Evolutionary conservation across 2,797 vertebrate species (phyloP), one percentile per base, ranked within the genome.

Genomic region (Rhabdomys pumilio): DNA sequence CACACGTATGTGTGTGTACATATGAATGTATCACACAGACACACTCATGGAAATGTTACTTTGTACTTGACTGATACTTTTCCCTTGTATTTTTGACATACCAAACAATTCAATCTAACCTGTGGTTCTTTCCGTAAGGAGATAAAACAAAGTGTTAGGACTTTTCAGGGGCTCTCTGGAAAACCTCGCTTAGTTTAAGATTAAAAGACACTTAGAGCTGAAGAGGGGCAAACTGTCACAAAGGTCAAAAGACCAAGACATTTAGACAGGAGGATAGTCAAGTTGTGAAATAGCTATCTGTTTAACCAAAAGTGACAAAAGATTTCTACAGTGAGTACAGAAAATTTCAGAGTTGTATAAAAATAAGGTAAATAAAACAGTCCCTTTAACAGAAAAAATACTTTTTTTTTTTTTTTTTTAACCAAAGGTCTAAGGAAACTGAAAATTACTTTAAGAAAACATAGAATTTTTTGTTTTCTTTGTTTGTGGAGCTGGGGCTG

Each of bases 391-490:
- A 44, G 38, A 59, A 31, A 93, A 69, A 69, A 29, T 44, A 6
- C 34, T 57, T 4, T 12, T 85, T 85, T 44, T 41, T 80, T 88
- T 53, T 73, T 67, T 67, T 50, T 50, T 50, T 50, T 67, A 73
- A 41, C 67, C 14, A 75, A 88, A 41, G 53, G 24, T 41, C 50
- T 57, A 69, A 67, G 24, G 44, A 86, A 47, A 7, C 29, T 61
- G 55, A 38, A 14, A n/a, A 65, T 44, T 65, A 88, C 55, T 94
- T 89, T 79, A 53, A 90, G 44, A 85, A 85, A 61, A 72, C 53
- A 77, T 29, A 41, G 34, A 82, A 72, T 50, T n/a, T 79, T 44
- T 77, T 77, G 24, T n/a, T 94, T 83, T 29, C 29, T 76, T 73
- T 88, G n/a, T 75, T 88, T 57, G 38, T 3, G 11, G 22, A 9